Conservation (phyloP, 2,797 vertebrate genomes). For the Mormyrops attenuatus region DNA sequence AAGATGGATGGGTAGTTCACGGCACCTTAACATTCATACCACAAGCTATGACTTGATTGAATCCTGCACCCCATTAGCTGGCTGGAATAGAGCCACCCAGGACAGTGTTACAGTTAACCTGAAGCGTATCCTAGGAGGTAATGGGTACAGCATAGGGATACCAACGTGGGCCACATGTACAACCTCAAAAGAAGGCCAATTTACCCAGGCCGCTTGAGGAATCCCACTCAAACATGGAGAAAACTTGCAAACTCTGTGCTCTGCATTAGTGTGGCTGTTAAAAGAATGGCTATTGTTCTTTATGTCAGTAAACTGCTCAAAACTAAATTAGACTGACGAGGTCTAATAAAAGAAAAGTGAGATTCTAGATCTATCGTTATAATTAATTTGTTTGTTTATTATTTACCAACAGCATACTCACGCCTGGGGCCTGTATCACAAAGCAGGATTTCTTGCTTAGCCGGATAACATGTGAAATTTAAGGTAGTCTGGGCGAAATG, state of each 20-base stretch:
- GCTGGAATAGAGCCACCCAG: neutral
- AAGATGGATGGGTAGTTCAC: neutral
- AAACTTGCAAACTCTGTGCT: neutral
- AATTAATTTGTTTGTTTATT: neutral
- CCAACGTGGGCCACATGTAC: neutral
- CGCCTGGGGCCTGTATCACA: neutral
- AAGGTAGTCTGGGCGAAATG: neutral
- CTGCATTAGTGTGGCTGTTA: neutral
- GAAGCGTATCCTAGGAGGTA: neutral
- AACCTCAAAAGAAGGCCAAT: neutral
- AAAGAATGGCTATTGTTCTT: neutral
- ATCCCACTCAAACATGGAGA: neutral
- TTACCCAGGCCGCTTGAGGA: neutral
- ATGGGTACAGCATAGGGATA: neutral
- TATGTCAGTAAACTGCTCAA: neutral
- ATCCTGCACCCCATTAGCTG: neutral
- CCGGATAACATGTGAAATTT: neutral
- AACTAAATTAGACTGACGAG: neutral
- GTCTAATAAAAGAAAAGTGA: neutral
- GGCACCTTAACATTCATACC: neutral
- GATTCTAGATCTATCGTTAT: neutral
- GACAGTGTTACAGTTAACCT: neutral
- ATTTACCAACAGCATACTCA: neutral
- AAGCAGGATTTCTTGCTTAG: neutral
- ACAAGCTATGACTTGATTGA: neutral